phyloP scores from a whole-genome alignment of 2,797 vertebrate species.

The Squalus acanthias region DNA sequence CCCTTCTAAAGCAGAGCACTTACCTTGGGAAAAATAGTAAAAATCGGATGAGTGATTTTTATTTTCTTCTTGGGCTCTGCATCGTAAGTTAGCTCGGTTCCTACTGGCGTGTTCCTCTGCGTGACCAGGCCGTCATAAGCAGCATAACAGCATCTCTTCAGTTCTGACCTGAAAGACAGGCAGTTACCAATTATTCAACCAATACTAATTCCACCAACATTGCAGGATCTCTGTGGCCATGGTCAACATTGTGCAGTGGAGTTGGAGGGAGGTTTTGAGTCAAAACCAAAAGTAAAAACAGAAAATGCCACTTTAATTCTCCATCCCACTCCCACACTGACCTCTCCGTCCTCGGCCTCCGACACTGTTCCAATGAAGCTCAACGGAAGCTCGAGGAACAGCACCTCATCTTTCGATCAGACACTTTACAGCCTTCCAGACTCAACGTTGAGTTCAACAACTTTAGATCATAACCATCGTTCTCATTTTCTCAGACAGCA shows the following conservation, averaged over 20 bases:
- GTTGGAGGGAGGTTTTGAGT: neutral
- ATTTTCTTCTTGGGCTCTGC: conserved; percentile 14
- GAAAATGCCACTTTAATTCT: neutral
- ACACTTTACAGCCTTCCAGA: neutral
- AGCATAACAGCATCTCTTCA: conserved; percentile 1
- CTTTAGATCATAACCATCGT: too few species aligned
- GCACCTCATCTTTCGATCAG: neutral
- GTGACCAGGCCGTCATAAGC: neutral
- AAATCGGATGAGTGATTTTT: neutral
- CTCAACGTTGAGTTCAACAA: neutral
- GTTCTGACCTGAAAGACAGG: neutral
- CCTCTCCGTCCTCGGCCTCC: neutral
- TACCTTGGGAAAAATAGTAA: conserved; percentile 17
- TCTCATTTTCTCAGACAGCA: too few species aligned
- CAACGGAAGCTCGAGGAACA: neutral
- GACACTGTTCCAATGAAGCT: neutral
- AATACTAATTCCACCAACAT: neutral
- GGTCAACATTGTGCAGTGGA: too few species aligned
- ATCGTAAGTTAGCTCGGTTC: neutral
- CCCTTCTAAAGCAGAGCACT: neutral
- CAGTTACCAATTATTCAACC: neutral
- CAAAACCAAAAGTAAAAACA: neutral
- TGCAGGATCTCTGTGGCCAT: neutral
- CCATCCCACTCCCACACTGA: neutral
- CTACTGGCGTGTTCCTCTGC: neutral